Evolutionary conservation across 2,888 invertebrate genomes (phyloP).

Genomic region (Caenorhabditis drosophilae): DNA sequence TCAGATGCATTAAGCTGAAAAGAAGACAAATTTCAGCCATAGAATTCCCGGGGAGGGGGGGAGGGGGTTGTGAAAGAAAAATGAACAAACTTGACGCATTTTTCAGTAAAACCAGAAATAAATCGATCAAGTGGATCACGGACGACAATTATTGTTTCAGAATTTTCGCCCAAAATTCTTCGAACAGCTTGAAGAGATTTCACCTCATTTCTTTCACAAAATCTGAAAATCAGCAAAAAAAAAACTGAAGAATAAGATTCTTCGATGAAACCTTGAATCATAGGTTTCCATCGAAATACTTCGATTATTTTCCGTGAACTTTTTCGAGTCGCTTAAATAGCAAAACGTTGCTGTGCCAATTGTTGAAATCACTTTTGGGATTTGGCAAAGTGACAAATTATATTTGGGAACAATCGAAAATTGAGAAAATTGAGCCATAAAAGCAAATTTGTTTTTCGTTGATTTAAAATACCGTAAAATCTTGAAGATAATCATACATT

Average conservation of each 20-base stretch:
- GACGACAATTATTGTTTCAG: slow-evolving; percentile 13
- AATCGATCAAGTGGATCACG: slow-evolving; percentile 24
- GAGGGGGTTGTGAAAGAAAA: too few species aligned
- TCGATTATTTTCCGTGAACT: slow-evolving; percentile 7
- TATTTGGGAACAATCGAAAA: slow-evolving; percentile 5
- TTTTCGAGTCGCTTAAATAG: slow-evolving; percentile 14
- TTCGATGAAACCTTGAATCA: too few species aligned
- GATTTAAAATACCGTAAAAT: slow-evolving; percentile 14
- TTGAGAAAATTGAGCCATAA: too few species aligned
- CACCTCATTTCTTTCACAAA: slow-evolving; percentile 14
- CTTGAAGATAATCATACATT: slow-evolving; percentile 25
- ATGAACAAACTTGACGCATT: slow-evolving; percentile 15
- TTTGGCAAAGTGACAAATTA: slow-evolving; percentile 16
- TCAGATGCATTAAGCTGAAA: slow-evolving; percentile 2
- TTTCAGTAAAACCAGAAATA: slow-evolving; percentile 25
- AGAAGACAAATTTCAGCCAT: too few species aligned
- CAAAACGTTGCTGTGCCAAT: slow-evolving; percentile 20
- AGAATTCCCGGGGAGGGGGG: too few species aligned
- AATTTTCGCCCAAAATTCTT: slow-evolving; percentile 3
- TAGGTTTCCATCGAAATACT: slow-evolving; percentile 15
- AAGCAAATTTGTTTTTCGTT: not conserved
- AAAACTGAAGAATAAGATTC: too few species aligned
- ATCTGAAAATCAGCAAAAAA: too few species aligned
- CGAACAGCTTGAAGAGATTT: slow-evolving; percentile 10
- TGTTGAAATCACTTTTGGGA: slow-evolving; percentile 28